These are phyloP conservation scores for Gymnogyps californianus DNA, from an alignment of 2,113 vertebrate genomes.

Conservation along the genomic window DNA sequence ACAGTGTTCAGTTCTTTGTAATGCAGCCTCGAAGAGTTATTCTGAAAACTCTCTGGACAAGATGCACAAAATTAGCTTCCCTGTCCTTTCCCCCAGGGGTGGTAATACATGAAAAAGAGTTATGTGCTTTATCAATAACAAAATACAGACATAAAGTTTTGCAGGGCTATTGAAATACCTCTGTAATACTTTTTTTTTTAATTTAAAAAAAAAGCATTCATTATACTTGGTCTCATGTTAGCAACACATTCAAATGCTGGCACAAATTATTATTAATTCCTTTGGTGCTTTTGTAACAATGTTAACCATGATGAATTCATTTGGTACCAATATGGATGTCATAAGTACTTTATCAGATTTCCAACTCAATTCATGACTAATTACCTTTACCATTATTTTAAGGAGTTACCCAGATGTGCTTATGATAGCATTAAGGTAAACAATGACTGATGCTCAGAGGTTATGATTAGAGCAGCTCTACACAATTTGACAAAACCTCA, in stretches of 20 bases:
- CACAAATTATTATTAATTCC: conserved; percentile 55
- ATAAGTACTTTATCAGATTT: conserved; percentile 66
- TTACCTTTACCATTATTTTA: conserved; percentile 61
- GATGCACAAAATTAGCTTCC: background rate
- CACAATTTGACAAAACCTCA: conserved; percentile 53
- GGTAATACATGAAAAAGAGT: background rate
- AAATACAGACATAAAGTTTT: background rate
- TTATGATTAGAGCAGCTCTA: conserved; percentile 60
- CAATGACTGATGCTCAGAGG: conserved; percentile 49
- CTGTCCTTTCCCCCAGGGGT: background rate
- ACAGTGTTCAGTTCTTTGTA: background rate
- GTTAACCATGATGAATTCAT: conserved; percentile 63
- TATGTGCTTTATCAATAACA: background rate
- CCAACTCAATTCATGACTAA: conserved; percentile 43
- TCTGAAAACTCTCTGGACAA: background rate
- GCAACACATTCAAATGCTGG: conserved; percentile 25
- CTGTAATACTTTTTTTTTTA: background rate
- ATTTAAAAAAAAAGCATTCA: background rate
- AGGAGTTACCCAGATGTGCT: conserved; percentile 57
- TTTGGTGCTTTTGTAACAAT: conserved; percentile 31
- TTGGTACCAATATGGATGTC: conserved; percentile 56
- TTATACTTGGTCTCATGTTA: background rate
- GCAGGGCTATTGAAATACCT: background rate
- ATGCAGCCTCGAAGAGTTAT: background rate
- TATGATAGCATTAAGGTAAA: conserved; percentile 61